phyloP scores from a whole-genome alignment of 2,113 vertebrate genomes.

The Oreocharis arfaki region DNA sequence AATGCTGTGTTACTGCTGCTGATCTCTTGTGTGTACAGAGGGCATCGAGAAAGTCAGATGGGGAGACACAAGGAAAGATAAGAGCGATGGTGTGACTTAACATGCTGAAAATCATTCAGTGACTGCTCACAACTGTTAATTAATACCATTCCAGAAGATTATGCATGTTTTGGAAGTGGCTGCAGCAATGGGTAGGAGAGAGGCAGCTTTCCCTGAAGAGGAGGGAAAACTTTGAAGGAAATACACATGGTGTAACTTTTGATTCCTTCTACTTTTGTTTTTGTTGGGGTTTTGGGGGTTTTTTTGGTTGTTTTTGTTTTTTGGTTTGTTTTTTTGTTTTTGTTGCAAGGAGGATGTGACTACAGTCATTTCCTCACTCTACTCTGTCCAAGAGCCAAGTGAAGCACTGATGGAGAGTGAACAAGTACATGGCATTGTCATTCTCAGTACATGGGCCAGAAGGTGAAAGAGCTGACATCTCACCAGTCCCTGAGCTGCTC shows the following conservation, averaged over 20 bases:
- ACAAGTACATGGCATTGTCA: rapidly evolving
- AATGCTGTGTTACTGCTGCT: neutral
- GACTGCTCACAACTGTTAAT: neutral
- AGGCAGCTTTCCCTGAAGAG: neutral
- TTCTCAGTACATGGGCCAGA: neutral
- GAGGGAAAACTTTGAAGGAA: neutral
- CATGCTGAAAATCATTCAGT: neutral
- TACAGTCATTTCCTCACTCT: neutral
- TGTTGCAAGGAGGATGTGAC: neutral
- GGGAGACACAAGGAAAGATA: neutral
- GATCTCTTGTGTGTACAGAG: neutral
- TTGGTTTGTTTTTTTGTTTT: neutral
- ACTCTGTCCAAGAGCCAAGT: neutral
- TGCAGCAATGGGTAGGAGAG: neutral
- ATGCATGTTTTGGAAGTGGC: neutral
- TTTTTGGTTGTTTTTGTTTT: neutral
- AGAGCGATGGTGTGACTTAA: neutral
- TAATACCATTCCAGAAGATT: neutral
- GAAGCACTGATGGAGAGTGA: neutral
- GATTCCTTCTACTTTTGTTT: neutral
- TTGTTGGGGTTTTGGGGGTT: neutral
- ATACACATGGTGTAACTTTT: neutral
- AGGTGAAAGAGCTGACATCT: neutral
- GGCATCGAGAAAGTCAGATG: rapidly evolving
- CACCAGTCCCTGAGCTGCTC: neutral